Conservation (phyloP, 37 sponge, comb jelly and placozoan genomes). For the Chondrosia reniformis region DNA sequence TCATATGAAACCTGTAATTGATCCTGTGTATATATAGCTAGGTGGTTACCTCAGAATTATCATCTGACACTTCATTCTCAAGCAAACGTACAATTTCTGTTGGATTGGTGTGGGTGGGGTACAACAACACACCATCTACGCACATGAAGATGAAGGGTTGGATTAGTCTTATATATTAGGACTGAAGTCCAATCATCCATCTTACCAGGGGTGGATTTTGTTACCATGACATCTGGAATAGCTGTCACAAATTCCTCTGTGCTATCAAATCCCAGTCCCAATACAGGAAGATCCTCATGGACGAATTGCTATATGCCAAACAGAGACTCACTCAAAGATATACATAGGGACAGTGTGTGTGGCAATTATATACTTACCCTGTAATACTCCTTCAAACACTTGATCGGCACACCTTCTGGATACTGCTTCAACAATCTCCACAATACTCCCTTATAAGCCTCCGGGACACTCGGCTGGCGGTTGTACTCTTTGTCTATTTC, state of each 20-base stretch:
- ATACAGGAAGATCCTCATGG: constrained; percentile 16
- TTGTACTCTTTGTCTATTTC: neutral
- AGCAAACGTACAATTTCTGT: too few relatives aligned
- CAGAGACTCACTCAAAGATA: too few relatives aligned
- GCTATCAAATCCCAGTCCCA: constrained; percentile 4
- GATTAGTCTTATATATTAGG: too few relatives aligned
- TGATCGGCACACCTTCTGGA: constrained; percentile 10
- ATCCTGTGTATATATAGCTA: too few relatives aligned
- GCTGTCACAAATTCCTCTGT: neutral
- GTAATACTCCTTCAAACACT: neutral
- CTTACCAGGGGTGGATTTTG: neutral
- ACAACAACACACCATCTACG: neutral
- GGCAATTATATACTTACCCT: neutral
- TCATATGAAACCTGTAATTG: too few relatives aligned
- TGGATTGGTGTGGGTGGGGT: neutral
- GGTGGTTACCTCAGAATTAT: too few relatives aligned
- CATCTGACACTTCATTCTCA: too few relatives aligned
- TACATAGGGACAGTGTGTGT: too few relatives aligned
- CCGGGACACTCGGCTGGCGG: neutral
- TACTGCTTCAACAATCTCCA: constrained; percentile 20
- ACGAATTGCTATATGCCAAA: constrained; percentile 2
- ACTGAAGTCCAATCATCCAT: too few relatives aligned
- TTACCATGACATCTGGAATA: constrained; percentile 11
- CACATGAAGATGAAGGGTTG: too few relatives aligned
- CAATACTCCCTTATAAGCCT: neutral